phyloP scores from a whole-genome alignment of 64 coral and sea anemone species.

The Stichodactyla helianthus region DNA sequence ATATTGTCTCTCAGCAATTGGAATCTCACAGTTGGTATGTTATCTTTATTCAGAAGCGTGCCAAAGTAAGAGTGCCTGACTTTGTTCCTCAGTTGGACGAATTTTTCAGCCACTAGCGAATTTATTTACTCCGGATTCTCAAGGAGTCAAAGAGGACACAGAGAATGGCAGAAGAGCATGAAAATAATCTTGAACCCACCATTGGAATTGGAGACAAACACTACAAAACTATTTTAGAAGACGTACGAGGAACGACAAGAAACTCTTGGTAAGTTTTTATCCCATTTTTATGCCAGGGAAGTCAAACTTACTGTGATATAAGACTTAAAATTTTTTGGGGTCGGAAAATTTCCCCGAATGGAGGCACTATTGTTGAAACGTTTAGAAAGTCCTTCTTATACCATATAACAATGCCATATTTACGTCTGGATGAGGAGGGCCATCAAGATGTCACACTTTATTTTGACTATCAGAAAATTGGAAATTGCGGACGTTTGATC shows the following conservation, averaged over 20 bases:
- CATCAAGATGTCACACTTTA: background rate
- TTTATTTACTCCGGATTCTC: background rate
- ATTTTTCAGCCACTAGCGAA: background rate
- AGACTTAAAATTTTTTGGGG: background rate
- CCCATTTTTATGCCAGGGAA: background rate
- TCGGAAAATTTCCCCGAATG: background rate
- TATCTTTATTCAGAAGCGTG: background rate
- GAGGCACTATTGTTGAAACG: background rate
- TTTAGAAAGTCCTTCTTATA: background rate
- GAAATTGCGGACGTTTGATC: background rate
- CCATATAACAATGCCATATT: background rate
- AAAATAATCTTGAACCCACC: background rate
- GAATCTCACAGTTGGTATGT: background rate
- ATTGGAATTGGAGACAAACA: constrained; percentile 14
- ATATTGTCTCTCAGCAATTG: background rate
- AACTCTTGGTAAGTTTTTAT: constrained; percentile 6
- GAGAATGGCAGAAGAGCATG: constrained; percentile 4
- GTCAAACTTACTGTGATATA: background rate
- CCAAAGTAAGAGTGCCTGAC: background rate
- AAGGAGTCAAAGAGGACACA: background rate
- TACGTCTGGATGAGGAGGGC: background rate
- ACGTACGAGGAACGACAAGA: constrained; percentile 10
- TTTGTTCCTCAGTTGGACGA: background rate
- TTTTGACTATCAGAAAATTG: background rate
- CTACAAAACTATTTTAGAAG: constrained; percentile 22